These are phyloP conservation scores for Pogonomyrmex californicus DNA, from an alignment of 1,140 invertebrate species.

Conservation along the genomic window DNA sequence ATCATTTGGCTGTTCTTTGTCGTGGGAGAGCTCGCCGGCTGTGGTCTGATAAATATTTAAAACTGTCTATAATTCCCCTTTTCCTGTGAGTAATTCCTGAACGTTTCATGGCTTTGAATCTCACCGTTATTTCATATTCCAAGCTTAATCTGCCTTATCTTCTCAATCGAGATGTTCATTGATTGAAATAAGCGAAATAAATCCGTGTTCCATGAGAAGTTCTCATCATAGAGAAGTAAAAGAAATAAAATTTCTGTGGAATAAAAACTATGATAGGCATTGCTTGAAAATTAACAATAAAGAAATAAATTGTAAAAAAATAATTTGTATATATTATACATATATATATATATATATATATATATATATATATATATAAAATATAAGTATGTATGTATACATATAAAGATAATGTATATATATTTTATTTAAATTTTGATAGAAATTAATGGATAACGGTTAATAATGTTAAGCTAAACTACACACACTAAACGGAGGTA, in stretches of 20 bases:
- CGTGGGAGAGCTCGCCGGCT: conserved; percentile 37
- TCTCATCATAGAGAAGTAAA: neutral
- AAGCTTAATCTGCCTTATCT: conserved; percentile 50
- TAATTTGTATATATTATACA: no score
- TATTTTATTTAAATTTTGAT: conserved; percentile 5
- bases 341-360: no score
- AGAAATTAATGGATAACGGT: neutral
- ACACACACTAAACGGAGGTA: neutral
- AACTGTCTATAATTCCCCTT: conserved; percentile 66
- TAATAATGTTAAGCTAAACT: neutral
- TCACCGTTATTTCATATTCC: conserved; percentile 26
- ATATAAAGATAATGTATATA: neutral
- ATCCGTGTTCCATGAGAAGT: conserved; percentile 1
- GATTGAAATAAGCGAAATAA: conserved; percentile 36
- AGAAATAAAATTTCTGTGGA: conserved; percentile 32
- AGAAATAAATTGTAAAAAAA: neutral
- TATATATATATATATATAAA: neutral
- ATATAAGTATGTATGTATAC: neutral
- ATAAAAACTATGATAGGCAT: conserved; percentile 18
- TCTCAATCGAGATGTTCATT: conserved; percentile 4
- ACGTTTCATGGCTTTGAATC: conserved; percentile 40
- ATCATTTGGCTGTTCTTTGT: conserved; percentile 66
- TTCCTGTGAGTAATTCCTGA: conserved; percentile 4
- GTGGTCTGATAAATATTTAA: conserved; percentile 73
- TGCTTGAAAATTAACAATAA: neutral